Percentiles rank a stretch among this genome's conserved stretches.
phyloP scores from a whole-genome alignment of 2,888 invertebrate genomes.

The Timandra comae region DNA sequence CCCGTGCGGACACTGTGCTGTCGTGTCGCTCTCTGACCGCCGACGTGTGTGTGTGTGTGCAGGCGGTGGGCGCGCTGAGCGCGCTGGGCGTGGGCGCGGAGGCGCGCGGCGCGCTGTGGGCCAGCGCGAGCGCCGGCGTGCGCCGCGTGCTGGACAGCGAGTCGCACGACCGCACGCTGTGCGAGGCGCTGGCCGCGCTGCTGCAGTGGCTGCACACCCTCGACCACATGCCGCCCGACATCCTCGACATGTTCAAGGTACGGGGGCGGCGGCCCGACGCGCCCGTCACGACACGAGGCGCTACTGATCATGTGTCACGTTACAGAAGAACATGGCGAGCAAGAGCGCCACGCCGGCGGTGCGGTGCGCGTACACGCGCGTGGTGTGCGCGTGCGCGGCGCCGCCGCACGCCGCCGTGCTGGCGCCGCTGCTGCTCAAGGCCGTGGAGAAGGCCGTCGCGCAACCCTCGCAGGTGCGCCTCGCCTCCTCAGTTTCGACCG shows the following conservation, averaged over 20 bases:
- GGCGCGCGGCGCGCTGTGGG: constrained; percentile 75
- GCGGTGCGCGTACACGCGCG: constrained; percentile 80
- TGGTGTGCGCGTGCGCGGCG: constrained; percentile 77
- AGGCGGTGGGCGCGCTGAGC: constrained; percentile 48
- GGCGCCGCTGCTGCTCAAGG: constrained; percentile 80
- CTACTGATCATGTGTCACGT: constrained; percentile 17
- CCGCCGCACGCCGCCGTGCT: constrained; percentile 57
- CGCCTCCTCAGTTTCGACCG: too few relatives aligned
- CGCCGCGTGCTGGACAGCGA: constrained; percentile 89
- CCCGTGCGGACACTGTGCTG: too few relatives aligned
- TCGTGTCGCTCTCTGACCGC: too few relatives aligned
- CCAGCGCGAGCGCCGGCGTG: constrained; percentile 79
- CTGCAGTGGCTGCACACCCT: constrained; percentile 82
- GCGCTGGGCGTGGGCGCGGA: constrained; percentile 78
- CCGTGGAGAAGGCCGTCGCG: constrained; percentile 84
- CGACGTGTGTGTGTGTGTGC: constrained; percentile 8
- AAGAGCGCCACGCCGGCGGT: constrained; percentile 88
- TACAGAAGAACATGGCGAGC: constrained; percentile 82
- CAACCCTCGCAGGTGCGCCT: constrained; percentile 81
- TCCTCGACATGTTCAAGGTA: constrained; percentile 38
- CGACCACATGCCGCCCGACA: constrained; percentile 28
- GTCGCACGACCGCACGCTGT: constrained; percentile 93
- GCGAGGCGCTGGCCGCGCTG: constrained; percentile 88
- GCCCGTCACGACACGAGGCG: too few relatives aligned
- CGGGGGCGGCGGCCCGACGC: not conserved